Evolutionary conservation across 2,797 vertebrate genomes (phyloP).

Genomic region (Etheostoma perlongum): DNA sequence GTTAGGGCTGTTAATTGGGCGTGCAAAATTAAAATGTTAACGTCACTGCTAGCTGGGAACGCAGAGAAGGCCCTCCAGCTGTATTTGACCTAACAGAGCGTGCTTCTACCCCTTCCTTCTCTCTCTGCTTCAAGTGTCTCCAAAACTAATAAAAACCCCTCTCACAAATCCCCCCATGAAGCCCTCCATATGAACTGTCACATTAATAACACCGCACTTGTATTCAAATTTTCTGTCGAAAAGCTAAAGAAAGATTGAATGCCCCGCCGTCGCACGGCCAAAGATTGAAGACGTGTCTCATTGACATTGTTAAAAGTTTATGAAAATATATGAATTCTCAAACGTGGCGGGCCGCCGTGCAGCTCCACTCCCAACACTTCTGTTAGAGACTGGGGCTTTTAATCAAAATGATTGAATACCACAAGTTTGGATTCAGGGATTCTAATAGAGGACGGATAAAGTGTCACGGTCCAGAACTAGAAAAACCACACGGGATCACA

Average conservation of each 20-base stretch:
- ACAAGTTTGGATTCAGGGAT: slow-evolving; percentile 96
- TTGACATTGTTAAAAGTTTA: slow-evolving; percentile 99
- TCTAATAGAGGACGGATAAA: slow-evolving; percentile 86
- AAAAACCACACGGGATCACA: slow-evolving; percentile 79
- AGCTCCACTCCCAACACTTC: slow-evolving; percentile 95
- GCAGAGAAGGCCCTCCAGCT: slow-evolving; percentile 60
- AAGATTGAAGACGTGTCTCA: slow-evolving; percentile 98
- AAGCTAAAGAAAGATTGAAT: slow-evolving; percentile 99
- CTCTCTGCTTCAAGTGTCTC: slow-evolving; percentile 83
- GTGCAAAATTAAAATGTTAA: slow-evolving; percentile 83
- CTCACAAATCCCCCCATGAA: slow-evolving; percentile 83
- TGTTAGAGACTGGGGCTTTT: slow-evolving; percentile 99
- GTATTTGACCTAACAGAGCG: slow-evolving; percentile 80
- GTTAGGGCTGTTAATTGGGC: slow-evolving; percentile 83
- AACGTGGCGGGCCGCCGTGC: slow-evolving; percentile 95
- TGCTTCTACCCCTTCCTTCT: slow-evolving; percentile 66
- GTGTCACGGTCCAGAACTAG: slow-evolving; percentile 81
- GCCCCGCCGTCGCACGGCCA: slow-evolving; percentile 95
- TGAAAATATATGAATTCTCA: slow-evolving; percentile 99
- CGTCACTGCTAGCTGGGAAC: slow-evolving; percentile 63
- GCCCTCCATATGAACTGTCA: slow-evolving; percentile 91
- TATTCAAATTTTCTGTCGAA: slow-evolving; percentile 99
- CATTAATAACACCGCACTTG: slow-evolving; percentile 97
- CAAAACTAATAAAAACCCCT: slow-evolving; percentile 84
- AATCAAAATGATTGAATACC: slow-evolving; percentile 99